Percentiles rank a stretch among this genome's conserved stretches.
Conservation (phyloP, 2,113 vertebrate genomes). For the Zootoca vivipara region DNA sequence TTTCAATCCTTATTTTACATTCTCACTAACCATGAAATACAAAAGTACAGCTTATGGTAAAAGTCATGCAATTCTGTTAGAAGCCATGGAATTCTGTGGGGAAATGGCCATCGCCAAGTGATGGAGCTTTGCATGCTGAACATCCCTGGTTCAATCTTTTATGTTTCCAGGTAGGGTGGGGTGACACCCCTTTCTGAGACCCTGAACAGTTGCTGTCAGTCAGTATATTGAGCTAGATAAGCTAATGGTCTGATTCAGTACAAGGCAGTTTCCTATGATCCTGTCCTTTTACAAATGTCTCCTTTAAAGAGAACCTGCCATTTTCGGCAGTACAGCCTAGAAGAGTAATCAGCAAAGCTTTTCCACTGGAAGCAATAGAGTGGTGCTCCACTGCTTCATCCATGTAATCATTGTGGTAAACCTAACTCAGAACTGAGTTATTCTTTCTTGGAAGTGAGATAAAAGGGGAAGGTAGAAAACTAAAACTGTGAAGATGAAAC, state of each 20-base stretch:
- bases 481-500: constrained; percentile 15
- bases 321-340: not conserved
- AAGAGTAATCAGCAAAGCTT: not conserved
- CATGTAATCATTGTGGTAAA: not conserved
- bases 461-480: not conserved
- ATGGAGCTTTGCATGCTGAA: too few relatives aligned
- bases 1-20: not conserved
- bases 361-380: fast-evolving
- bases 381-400: not conserved
- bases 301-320: not conserved
- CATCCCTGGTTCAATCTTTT: too few relatives aligned
- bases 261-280: too few relatives aligned
- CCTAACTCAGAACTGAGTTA: not conserved
- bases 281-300: not conserved
- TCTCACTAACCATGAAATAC: not conserved
- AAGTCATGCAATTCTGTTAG: not conserved
- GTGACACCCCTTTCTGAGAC: too few relatives aligned
- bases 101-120: too few relatives aligned
- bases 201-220: too few relatives aligned
- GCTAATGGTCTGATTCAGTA: too few relatives aligned
- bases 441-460: not conserved
- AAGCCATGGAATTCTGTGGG: not conserved
- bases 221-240: too few relatives aligned
- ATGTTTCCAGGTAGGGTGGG: too few relatives aligned
- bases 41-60: not conserved